Conservation (phyloP, 2,797 vertebrate genomes). For the Carcharodon carcharias region DNA sequence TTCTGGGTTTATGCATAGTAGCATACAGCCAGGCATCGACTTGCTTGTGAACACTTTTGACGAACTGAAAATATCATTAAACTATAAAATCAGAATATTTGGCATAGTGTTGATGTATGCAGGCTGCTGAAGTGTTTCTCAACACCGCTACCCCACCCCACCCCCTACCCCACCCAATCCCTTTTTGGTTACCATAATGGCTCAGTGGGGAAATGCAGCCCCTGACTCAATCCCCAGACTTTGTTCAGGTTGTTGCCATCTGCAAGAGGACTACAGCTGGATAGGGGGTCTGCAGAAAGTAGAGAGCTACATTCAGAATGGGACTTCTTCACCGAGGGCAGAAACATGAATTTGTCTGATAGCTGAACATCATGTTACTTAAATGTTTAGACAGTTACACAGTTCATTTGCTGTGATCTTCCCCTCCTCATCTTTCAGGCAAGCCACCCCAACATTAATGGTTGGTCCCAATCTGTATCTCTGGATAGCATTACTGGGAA, state of each 20-base stretch:
- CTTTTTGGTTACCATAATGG: background rate
- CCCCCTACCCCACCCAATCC: background rate
- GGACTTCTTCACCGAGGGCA: no score
- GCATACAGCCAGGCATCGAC: constrained; percentile 44
- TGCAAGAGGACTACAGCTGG: background rate
- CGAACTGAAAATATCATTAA: constrained; percentile 48
- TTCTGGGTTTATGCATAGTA: constrained; percentile 49
- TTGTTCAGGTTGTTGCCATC: background rate
- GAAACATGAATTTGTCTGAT: background rate
- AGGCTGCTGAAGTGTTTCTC: background rate
- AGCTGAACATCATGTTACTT: background rate
- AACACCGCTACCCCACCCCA: background rate
- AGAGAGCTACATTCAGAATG: background rate
- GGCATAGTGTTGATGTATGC: no score
- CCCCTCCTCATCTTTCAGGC: background rate
- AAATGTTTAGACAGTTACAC: background rate
- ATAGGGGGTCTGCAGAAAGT: background rate
- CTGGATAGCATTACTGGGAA: background rate
- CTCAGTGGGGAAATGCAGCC: background rate
- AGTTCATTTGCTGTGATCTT: background rate
- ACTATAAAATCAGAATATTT: background rate
- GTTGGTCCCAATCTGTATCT: background rate
- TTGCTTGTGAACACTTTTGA: constrained; percentile 42
- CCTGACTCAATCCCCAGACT: background rate
- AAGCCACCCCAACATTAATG: background rate